Evolutionary conservation across 2,113 vertebrate species (phyloP), one percentile per base, ranked within the genome.

Genomic region (Recurvirostra avosetta): DNA sequence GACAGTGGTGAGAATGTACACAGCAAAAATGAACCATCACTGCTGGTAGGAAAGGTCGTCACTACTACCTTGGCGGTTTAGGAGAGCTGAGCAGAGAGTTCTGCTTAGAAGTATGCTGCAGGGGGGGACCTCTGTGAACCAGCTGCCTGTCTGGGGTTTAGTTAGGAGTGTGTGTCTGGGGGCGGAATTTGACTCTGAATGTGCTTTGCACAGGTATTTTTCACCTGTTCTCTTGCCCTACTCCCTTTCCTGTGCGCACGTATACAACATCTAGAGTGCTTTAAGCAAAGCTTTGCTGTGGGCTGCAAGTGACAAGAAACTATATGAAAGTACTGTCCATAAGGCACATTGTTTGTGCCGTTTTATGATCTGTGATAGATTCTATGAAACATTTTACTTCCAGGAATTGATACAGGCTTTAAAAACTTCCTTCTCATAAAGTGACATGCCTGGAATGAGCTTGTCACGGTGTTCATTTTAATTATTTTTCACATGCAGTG

Each of bases 201-300:
- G 34, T 8, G 4, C 19, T 87, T 77, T 63, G 40, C 43, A 32
- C 43, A 38, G 49, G 34, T 65, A 14, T 84, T 84, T 89, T 82
- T 87, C 38, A 53, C n/a, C 27, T 74, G 1, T 34, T 43, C 22
- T 61, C 30, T 83, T 52, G 34, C 36, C 34, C 15, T 53, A 5
- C 29, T 53, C 10, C 10, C 52, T 71, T 53, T 74, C 15, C 30
- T 3, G 1, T 14, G 15, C 68, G 43, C 12, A 30, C 0, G 0
- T 23, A 23, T 15, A 22, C 40, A 61, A 32, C 27, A 27, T 27
- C 12, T 30, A 8, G 34, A 62, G 30, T 21, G 22, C 34, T 77
- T 88, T 58, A 63, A 58, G 47, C 30, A 87, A 70, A 84, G 13
- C 9, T 88, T 86, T 83, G 32, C 71, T 70, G 25, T 59, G 88